phyloP scores from a whole-genome alignment of 2,113 vertebrate species.

The Neoarius graeffei region DNA sequence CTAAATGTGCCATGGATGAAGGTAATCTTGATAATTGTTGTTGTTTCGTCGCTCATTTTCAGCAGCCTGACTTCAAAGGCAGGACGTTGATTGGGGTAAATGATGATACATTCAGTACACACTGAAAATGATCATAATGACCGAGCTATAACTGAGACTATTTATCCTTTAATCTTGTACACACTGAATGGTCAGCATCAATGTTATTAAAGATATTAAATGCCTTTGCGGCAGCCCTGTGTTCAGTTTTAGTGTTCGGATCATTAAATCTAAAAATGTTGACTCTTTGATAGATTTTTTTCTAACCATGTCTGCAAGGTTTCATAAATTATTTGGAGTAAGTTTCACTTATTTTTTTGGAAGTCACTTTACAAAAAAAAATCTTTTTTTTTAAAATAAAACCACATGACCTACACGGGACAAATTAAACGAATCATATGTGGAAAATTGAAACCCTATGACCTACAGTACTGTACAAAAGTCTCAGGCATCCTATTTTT shows the following conservation, averaged over 20 bases:
- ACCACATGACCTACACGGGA: not conserved
- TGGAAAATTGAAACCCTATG: not conserved
- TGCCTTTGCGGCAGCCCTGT: not conserved
- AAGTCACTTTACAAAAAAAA: not conserved
- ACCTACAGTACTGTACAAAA: no score
- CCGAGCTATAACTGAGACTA: slow-evolving; percentile 14
- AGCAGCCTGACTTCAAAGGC: slow-evolving; percentile 41
- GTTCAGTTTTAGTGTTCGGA: not conserved
- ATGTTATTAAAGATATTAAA: slow-evolving; percentile 33
- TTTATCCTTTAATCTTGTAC: slow-evolving; percentile 49
- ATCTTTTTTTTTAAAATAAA: not conserved
- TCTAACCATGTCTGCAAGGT: not conserved
- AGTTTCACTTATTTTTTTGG: not conserved
- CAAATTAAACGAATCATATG: not conserved
- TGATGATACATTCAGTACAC: slow-evolving; percentile 19
- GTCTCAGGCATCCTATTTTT: no score
- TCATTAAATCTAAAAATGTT: not conserved
- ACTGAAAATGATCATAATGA: slow-evolving; percentile 35
- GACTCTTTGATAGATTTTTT: not conserved
- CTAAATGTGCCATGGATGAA: slow-evolving; percentile 42
- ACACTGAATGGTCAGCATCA: not conserved
- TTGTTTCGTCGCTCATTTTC: slow-evolving; percentile 43
- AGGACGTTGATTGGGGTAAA: slow-evolving; percentile 29
- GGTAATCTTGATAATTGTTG: slow-evolving; percentile 48
- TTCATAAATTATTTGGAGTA: not conserved